Base-by-base conservation (phyloP, 2,888 invertebrate genomes). In the Geophilus truncorum region DNA sequence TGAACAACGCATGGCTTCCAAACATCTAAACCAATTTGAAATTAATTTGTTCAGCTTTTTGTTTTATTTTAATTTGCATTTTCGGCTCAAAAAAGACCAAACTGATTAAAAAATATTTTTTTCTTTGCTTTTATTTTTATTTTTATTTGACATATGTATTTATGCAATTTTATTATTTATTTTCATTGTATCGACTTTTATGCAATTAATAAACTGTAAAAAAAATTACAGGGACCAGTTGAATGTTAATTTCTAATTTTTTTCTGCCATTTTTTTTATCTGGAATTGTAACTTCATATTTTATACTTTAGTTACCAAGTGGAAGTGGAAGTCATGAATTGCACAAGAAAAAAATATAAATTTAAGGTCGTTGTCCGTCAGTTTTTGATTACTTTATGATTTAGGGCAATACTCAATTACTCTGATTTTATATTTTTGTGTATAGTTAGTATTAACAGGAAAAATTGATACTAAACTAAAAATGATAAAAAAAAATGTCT, bases 121-220 rank as follows among this genome's bases (percentile, higher is more conserved):
- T 45, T 45, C 18, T n/a, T 45, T 15, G 3, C n/a, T 45, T 5
- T 10, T 40, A 40, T 40, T 5, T 7, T 45, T 45, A 15, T n/a
- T 45, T 45, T 45, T 45, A 45, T n/a, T 45, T 15, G 45, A 45
- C 12, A 45, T 45, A 18, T 45, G 45, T 45, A 45, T 45, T 45
- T 45, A 45, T 45, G 45, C 45, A 45, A 45, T 45, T 45, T 45
- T 45, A 75, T 75, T 75, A 77, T 77, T 77, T 77, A 77, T 77
- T 77, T 32, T 30, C 77, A 45, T 77, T 77, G 77, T 77, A 77
- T n/a, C 34, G 45, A 77, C 30, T 77, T 77, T 77, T 77, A 77
- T 77, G 77, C 77, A 77, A 77, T 77, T 77, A 77, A 77, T 77
- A 77, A 77, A 77, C 77, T 34, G 34, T 34, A 45, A 45, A 45